A percentile compares a stretch with the other conserved stretches of the same genome.
Conservation (phyloP, 2,888 invertebrate genomes). For the Coenonympha arcania region DNA sequence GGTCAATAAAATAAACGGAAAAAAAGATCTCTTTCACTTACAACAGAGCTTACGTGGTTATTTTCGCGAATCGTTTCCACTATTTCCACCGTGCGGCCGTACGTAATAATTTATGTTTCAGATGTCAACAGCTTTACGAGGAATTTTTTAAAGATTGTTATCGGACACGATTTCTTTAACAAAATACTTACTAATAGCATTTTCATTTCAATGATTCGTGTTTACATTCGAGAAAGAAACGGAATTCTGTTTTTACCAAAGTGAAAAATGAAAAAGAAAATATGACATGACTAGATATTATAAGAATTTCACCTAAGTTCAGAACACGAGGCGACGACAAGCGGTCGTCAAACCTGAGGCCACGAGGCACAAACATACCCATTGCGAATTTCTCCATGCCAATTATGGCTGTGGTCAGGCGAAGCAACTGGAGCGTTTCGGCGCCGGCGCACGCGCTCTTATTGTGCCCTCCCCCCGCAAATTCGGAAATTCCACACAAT, state of each 20-base stretch:
- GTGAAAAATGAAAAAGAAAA: too few relatives aligned
- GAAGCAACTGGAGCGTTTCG: slow-evolving; percentile 64
- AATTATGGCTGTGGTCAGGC: slow-evolving; percentile 37
- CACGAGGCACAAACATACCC: neutral
- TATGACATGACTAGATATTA: too few relatives aligned
- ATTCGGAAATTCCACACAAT: too few relatives aligned
- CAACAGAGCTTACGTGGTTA: slow-evolving; percentile 21
- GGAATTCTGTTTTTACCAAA: too few relatives aligned
- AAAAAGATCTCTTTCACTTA: slow-evolving; percentile 34
- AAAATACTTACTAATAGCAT: too few relatives aligned
- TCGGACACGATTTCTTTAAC: neutral
- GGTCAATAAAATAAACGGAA: slow-evolving; percentile 42
- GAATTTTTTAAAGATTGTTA: neutral
- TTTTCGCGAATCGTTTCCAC: slow-evolving; percentile 29
- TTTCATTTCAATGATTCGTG: too few relatives aligned
- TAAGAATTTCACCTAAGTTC: neutral
- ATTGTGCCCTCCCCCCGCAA: slow-evolving; percentile 37
- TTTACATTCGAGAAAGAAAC: too few relatives aligned
- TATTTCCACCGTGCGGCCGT: too few relatives aligned
- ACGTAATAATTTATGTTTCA: too few relatives aligned
- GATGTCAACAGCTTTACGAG: slow-evolving; percentile 7
- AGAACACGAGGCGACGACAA: neutral
- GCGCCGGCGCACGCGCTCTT: slow-evolving; percentile 57
- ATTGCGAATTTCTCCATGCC: slow-evolving; percentile 20
- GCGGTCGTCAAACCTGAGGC: slow-evolving; percentile 4